Percentiles rank a stretch among this genome's conserved stretches.
Evolutionary conservation across 2,113 vertebrate genomes (phyloP).

Genomic region (Dipodomys stephensi): DNA sequence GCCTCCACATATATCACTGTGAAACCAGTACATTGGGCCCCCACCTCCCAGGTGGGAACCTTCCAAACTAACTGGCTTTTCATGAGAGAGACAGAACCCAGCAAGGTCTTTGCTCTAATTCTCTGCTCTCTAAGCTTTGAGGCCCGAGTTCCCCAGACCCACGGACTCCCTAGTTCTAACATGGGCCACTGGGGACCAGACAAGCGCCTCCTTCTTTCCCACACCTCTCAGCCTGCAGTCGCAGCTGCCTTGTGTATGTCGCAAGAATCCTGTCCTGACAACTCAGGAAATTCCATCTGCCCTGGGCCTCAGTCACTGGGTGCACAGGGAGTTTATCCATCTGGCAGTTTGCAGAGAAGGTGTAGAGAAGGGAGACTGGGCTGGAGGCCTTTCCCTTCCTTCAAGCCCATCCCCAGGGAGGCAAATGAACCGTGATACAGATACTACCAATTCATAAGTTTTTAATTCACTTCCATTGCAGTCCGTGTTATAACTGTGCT

Average conservation of each 20-base stretch:
- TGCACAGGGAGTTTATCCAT: conserved; percentile 51
- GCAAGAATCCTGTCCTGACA: conserved; percentile 11
- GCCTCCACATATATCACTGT: conserved; percentile 26
- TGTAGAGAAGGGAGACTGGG: neutral
- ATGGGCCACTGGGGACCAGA: neutral
- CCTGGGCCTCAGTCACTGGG: neutral
- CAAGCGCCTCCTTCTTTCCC: neutral
- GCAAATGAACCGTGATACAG: neutral
- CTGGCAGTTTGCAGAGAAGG: conserved; percentile 10
- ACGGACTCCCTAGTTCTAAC: no score
- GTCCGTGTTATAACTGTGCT: neutral
- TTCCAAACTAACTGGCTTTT: neutral
- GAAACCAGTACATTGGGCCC: neutral
- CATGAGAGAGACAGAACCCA: neutral
- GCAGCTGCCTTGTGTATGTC: conserved; percentile 28
- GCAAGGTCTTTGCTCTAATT: neutral
- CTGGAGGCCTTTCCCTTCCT: neutral
- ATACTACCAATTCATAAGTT: neutral
- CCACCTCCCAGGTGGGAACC: neutral
- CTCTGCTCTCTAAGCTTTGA: neutral
- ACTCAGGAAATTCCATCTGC: conserved; percentile 60
- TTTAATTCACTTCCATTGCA: neutral
- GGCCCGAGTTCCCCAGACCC: neutral
- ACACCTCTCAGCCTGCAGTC: neutral
- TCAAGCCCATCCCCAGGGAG: neutral